phyloP scores from a whole-genome alignment of 1,140 invertebrate genomes.

The Leguminivora glycinivorella region DNA sequence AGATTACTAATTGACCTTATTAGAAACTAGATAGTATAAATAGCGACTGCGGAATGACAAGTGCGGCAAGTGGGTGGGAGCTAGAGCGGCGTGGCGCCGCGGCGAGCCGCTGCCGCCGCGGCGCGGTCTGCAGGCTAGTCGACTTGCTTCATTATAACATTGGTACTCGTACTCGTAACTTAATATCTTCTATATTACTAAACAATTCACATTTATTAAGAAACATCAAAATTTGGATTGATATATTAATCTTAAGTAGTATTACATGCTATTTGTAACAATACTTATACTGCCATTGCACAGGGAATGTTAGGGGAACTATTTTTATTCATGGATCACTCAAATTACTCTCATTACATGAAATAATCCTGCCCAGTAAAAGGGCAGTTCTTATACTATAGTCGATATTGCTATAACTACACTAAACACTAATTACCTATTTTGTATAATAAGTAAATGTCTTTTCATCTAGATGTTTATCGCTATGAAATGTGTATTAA shows the following conservation, averaged over 20 bases:
- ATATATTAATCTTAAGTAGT: slow-evolving; percentile 19
- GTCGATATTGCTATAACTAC: slow-evolving; percentile 45
- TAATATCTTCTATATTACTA: slow-evolving; percentile 7
- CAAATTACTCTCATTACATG: slow-evolving; percentile 24
- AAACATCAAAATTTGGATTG: slow-evolving; percentile 25
- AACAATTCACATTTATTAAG: slow-evolving; percentile 20
- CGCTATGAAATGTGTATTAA: slow-evolving; percentile 57
- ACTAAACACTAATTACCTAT: slow-evolving; percentile 41
- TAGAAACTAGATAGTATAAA: slow-evolving; percentile 16
- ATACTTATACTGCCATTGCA: slow-evolving; percentile 17
- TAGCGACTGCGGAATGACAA: not conserved
- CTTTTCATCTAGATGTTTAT: slow-evolving; percentile 54
- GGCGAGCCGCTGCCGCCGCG: not conserved
- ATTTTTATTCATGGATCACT: not conserved
- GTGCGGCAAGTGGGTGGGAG: not conserved
- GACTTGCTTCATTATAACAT: not conserved
- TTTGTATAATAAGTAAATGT: slow-evolving; percentile 46
- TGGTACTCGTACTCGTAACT: not conserved
- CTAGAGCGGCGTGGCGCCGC: not conserved
- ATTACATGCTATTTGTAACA: slow-evolving; percentile 12
- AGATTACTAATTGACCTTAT: slow-evolving; percentile 28
- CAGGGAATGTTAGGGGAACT: slow-evolving; percentile 32
- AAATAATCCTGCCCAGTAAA: slow-evolving; percentile 43
- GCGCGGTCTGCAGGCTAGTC: not conserved
- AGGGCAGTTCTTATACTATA: slow-evolving; percentile 46